Conservation (phyloP, 2,113 vertebrate genomes). For the Peucedramus taeniatus region DNA sequence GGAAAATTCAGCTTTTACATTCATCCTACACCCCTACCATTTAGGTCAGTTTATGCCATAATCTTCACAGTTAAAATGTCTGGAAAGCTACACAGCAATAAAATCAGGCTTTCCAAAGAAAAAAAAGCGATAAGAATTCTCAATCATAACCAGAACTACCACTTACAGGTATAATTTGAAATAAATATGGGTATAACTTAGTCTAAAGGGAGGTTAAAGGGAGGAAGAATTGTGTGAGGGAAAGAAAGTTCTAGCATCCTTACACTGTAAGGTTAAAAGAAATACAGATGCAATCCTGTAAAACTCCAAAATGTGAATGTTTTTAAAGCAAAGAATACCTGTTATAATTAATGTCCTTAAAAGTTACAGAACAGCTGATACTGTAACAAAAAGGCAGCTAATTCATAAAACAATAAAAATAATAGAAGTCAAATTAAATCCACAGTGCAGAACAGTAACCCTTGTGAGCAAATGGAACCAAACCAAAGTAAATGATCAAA, state of each 20-base stretch:
- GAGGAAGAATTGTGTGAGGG: neutral
- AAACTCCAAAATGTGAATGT: neutral
- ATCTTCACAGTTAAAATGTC: neutral
- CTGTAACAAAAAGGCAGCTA: neutral
- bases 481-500: neutral
- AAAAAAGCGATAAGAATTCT: neutral
- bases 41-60: neutral
- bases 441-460: neutral
- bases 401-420: neutral
- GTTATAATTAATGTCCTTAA: neutral
- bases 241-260: neutral
- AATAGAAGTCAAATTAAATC: neutral
- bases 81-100: neutral
- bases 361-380: neutral
- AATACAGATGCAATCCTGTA: neutral
- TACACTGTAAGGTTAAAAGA: neutral
- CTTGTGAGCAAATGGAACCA: neutral
- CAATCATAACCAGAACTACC: neutral
- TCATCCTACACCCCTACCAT: neutral
- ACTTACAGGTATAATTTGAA: neutral
- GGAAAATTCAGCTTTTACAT: neutral
- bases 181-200: neutral
- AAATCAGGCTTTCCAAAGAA: neutral
- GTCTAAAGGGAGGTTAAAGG: neutral
- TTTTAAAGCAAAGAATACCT: neutral